Conservation (phyloP, 2,888 invertebrate genomes). For the Dolichomitus sp. region DNA sequence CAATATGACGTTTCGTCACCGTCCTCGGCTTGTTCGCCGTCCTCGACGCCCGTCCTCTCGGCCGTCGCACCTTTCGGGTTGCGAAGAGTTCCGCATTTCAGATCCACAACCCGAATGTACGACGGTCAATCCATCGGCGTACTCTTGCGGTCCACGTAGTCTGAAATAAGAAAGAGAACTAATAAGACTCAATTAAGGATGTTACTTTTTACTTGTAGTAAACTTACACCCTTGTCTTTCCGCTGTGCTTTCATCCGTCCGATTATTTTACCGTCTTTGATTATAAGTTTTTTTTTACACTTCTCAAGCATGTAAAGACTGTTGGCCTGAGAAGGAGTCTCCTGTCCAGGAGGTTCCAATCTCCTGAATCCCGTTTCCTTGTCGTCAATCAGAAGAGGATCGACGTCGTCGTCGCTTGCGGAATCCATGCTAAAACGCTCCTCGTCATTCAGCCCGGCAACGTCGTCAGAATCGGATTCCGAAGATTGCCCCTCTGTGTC, state of each 20-base stretch:
- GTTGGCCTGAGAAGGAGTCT: conserved; percentile 87
- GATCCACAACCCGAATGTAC: too few species aligned
- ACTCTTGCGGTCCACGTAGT: too few species aligned
- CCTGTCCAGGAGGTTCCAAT: conserved; percentile 86
- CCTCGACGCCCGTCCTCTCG: too few species aligned
- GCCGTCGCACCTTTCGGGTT: too few species aligned
- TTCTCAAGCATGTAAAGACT: conserved; percentile 94
- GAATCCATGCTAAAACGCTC: conserved; percentile 81
- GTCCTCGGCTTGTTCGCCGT: too few species aligned
- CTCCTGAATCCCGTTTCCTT: conserved; percentile 87
- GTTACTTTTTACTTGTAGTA: too few species aligned
- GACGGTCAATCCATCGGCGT: too few species aligned
- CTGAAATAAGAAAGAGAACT: too few species aligned
- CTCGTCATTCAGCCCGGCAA: conserved; percentile 79
- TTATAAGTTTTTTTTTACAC: conserved; percentile 91
- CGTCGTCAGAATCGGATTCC: conserved; percentile 82
- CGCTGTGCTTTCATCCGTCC: conserved; percentile 92
- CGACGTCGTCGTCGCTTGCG: conserved; percentile 83
- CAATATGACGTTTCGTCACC: too few species aligned
- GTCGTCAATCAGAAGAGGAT: conserved; percentile 85
- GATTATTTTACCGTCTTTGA: conserved; percentile 90
- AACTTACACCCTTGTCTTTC: conserved; percentile 91
- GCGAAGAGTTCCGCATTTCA: too few species aligned
- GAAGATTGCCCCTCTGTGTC: conserved; percentile 84
- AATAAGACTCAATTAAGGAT: too few species aligned